Evolutionary conservation across 2,888 invertebrate species (phyloP), one percentile per base, ranked within the genome.

Genomic region (Biston stratarius): DNA sequence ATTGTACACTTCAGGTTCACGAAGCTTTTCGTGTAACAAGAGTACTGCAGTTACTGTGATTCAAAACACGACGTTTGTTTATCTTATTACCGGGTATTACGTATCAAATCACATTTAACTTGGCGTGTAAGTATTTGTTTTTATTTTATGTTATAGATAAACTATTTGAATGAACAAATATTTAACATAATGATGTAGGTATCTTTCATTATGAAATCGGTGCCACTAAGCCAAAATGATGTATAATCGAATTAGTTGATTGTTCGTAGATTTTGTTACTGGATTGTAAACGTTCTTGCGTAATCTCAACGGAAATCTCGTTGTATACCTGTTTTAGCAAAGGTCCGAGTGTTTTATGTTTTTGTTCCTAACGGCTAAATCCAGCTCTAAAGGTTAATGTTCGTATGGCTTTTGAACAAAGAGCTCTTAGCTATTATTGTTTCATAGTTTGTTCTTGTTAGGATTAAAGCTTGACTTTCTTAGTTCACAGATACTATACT

Each of bases 31-130:
- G 47, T 72, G 75, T 80, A 72, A 75, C 72, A 65, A 64, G 72
- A 78, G 71, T 67, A 71, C 70, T 77, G 83, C 87, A 85, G 83
- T 87, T 85, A 76, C 74, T 65, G 81, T 83, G 85, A 83, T 87
- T 88, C 83, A 78, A 78, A 66, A 62, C 58, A 75, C 72, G 76
- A 74, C 70, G 76, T 73, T 69, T 74, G 75, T 80, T 77, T 82
- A 84, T 83, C 83, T 82, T 81, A 80, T 83, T 85, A 86, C 82
- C 48, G 49, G 53, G 55, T 70, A 79, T 83, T 83, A 79, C 78
- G 79, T 83, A 77, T 81, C 77, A 71, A 74, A 74, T 74, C 71
- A 69, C 74, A 62, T 59, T 70, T 73, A 61, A 61, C 72, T 72
- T 64, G 44, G 45, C 68, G 67, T 74, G 66, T 67, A 71, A 52